Evolutionary conservation across 2,888 invertebrate genomes (phyloP).

Genomic region (Strigamia transsilvanica): DNA sequence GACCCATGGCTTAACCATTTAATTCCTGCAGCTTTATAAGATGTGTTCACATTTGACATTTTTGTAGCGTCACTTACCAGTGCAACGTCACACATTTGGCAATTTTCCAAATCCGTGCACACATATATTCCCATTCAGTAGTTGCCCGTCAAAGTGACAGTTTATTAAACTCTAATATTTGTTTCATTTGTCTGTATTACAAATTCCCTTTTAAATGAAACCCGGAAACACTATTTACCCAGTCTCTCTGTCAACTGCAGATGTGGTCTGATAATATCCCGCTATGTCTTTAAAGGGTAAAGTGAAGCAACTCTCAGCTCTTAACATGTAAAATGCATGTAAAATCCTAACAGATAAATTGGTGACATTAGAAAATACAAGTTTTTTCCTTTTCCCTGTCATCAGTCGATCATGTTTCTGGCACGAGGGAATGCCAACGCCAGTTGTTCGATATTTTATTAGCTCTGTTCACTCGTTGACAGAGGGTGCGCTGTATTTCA

Average conservation of each 20-base stretch:
- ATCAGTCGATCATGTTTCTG: neutral
- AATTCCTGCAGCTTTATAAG: neutral
- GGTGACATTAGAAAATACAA: neutral
- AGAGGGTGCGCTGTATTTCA: neutral
- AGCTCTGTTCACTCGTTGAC: conserved; percentile 7
- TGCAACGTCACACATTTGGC: conserved; percentile 20
- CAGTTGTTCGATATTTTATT: conserved; percentile 40
- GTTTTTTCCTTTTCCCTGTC: neutral
- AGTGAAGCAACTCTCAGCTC: neutral
- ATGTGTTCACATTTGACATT: conserved; percentile 20
- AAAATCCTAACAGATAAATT: no score
- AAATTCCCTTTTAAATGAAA: neutral
- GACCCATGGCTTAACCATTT: neutral
- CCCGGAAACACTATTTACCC: neutral
- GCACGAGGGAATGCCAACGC: conserved; percentile 1
- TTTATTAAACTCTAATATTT: conserved; percentile 1
- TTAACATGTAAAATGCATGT: no score
- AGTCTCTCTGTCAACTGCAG: neutral
- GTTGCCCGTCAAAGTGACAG: neutral
- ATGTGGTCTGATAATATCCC: neutral
- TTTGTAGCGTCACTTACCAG: neutral
- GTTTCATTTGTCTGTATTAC: neutral
- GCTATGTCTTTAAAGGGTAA: neutral
- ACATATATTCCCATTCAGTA: neutral
- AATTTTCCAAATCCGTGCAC: conserved; percentile 9